A percentile compares a stretch with the other conserved stretches of the same genome.
Conservation (phyloP, 2,113 vertebrate genomes). For the Mesembrinibis cayennensis region DNA sequence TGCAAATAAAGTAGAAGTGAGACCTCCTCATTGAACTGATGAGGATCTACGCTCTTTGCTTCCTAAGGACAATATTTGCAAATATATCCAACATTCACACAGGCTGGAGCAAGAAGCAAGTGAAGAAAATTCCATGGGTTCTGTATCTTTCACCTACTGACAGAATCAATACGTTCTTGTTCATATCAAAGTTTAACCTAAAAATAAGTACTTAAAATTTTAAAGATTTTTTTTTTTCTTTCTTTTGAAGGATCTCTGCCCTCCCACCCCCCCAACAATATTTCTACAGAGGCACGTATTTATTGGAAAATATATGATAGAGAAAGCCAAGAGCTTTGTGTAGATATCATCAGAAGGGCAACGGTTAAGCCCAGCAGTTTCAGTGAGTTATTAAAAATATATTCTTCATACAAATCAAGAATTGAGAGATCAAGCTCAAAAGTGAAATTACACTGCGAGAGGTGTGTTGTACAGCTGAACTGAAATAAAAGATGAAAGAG, state of each 20-base stretch:
- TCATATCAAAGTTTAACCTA: not conserved
- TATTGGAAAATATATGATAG: constrained; percentile 58
- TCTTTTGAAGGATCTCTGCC: not conserved
- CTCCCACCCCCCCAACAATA: not conserved
- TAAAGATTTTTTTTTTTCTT: not conserved
- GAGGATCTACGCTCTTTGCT: not conserved
- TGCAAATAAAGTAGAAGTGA: not conserved
- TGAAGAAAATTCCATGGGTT: not conserved
- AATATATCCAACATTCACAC: not conserved
- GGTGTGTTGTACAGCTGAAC: constrained; percentile 15
- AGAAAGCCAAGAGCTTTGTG: constrained; percentile 44
- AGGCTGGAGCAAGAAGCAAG: not conserved
- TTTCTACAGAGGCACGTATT: constrained; percentile 44
- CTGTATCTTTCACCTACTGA: not conserved
- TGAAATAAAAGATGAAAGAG: constrained; percentile 45
- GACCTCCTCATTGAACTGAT: not conserved
- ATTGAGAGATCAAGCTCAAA: constrained; percentile 65
- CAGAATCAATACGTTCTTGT: not conserved
- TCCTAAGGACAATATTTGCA: not conserved
- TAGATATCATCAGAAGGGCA: constrained; percentile 57
- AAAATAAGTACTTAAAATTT: constrained; percentile 3
- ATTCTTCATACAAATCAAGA: constrained; percentile 64
- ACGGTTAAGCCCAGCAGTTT: constrained; percentile 28
- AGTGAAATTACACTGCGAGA: constrained; percentile 57
- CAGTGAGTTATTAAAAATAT: constrained; percentile 65